phyloP scores from a whole-genome alignment of 2,797 vertebrate species.

The Buceros bicornis region DNA sequence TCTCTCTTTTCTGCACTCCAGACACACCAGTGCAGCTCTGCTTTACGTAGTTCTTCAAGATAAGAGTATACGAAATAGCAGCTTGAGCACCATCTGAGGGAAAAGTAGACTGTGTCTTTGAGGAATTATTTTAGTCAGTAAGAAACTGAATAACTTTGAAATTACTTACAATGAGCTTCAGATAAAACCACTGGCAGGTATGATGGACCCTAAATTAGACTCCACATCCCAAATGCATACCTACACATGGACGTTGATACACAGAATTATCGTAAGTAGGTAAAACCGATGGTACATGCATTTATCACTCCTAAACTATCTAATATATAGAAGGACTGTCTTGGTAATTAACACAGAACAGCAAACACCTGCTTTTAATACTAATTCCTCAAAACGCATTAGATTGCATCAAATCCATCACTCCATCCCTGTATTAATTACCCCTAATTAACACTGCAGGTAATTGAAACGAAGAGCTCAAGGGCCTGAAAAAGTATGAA shows the following conservation, averaged over 20 bases:
- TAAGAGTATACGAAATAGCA: background rate
- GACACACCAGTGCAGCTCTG: background rate
- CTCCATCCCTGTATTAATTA: constrained; percentile 6
- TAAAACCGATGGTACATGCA: background rate
- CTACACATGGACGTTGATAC: background rate
- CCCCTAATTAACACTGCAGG: constrained; percentile 4
- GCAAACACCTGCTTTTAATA: background rate
- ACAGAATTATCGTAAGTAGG: background rate
- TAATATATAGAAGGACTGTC: background rate
- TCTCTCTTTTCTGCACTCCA: background rate
- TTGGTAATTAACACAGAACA: background rate
- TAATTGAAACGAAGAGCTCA: constrained; percentile 20
- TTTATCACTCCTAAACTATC: background rate
- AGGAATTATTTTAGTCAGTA: background rate
- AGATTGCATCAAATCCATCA: constrained; percentile 9
- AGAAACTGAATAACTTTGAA: background rate
- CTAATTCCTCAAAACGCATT: background rate
- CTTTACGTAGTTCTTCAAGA: background rate
- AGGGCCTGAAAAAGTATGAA: constrained; percentile 9
- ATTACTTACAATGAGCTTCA: background rate
- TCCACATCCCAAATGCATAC: background rate
- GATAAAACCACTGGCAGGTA: background rate
- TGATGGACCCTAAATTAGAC: background rate
- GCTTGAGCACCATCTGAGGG: background rate
- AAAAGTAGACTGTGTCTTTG: background rate